These are phyloP conservation scores for Emydocephalus ijimae DNA, from an alignment of 2,113 vertebrate species.

Conservation along the genomic window DNA sequence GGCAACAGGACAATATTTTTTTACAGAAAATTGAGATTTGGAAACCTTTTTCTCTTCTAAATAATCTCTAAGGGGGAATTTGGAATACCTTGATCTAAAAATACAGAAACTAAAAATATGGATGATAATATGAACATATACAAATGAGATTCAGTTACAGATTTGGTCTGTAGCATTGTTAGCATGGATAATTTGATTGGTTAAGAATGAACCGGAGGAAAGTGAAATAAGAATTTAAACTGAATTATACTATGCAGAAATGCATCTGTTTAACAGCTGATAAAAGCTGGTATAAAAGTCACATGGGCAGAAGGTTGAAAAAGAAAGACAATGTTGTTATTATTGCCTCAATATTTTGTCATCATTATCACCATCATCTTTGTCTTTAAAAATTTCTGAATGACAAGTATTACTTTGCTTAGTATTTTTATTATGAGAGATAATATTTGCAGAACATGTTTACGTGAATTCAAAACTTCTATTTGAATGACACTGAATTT, in stretches of 20 bases:
- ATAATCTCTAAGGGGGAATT: neutral
- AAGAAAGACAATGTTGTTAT: slow-evolving; percentile 10
- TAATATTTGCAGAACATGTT: neutral
- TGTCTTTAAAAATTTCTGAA: neutral
- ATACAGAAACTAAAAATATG: neutral
- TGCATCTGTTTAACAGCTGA: neutral
- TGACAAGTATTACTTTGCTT: neutral
- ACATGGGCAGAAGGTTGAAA: slow-evolving; percentile 8
- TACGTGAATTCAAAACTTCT: neutral
- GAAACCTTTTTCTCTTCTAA: neutral
- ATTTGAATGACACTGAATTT: neutral
- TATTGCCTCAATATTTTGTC: neutral
- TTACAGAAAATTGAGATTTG: neutral
- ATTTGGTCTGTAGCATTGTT: slow-evolving; percentile 58
- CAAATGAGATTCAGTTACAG: slow-evolving; percentile 63
- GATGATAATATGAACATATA: slow-evolving; percentile 21
- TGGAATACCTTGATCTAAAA: neutral
- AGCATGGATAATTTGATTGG: slow-evolving; percentile 61
- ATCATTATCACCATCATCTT: neutral
- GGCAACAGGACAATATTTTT: slow-evolving; percentile 5
- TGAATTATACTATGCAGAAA: slow-evolving; percentile 11
- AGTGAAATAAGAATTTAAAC: slow-evolving; percentile 64
- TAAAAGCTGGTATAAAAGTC: slow-evolving; percentile 31
- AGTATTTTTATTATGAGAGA: neutral
- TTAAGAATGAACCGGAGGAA: slow-evolving; percentile 56